Base-by-base conservation (phyloP, 2,113 vertebrate genomes). In the Nesospiza acunhae region DNA sequence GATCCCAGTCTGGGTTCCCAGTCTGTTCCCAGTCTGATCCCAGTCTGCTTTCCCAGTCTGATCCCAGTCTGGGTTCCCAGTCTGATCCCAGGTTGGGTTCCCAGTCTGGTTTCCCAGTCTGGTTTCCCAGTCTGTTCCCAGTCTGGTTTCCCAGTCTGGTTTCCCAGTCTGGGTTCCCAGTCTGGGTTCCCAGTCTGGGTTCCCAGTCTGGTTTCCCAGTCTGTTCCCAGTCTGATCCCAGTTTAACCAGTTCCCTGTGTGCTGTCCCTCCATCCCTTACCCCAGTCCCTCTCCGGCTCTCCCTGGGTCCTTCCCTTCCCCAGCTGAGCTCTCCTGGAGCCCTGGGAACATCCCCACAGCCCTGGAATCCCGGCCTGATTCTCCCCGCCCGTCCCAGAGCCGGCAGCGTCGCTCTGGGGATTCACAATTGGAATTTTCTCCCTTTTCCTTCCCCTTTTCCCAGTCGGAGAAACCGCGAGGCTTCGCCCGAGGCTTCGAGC, bases 381-480 rank as follows among this genome's bases (percentile, higher is more conserved):
- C 76, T 46, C 67, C 39, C 50, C 14, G 30, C 24, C 8, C 28
- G 1, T 50, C 28, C 75, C 33, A 11, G 47, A 4, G 39, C 63
- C 1, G 1, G 21, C 14, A 2, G 0, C 2, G 10, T 7, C 49
- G 0, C 60, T 55, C 35, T 2, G 11, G 11, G 0, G 11, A 12
- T 27, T 16, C 74, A 3, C 69, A 24, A 13, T 4, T 4, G 14
- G 22, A 77, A 79, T 50, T 35, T 44, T 78, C 22, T 9, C 42
- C 35, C 9, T 50, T 9, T n/a, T 27, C 21, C 18, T 9, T 3
- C 16, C 21, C 47, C 14, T 6, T 97, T 97, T 8, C 23, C 82
- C 98, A 99, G 99, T 98, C 98, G 41, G 99, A 99, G 98, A 99
- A 99, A 89, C 98, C 99, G 11, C 97, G 99, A 89, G 99, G 99